A percentile compares a stretch with the other conserved stretches of the same genome.
These are phyloP conservation scores for Tonatia bakeri DNA, from an alignment of 2,113 vertebrate species.

Conservation along the genomic window DNA sequence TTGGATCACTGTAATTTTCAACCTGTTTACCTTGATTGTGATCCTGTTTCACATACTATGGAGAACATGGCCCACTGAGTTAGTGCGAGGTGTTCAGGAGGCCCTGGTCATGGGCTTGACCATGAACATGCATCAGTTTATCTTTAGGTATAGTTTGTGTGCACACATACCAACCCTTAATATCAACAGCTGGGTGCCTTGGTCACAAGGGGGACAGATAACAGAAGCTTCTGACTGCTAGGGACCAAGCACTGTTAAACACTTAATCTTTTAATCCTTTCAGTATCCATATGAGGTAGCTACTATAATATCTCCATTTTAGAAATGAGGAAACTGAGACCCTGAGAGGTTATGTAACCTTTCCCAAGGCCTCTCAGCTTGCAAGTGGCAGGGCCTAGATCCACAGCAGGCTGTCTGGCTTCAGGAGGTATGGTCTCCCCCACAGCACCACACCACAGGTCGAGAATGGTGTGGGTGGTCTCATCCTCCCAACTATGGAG, in stretches of 20 bases:
- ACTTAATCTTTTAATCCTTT: neutral
- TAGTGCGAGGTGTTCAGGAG: neutral
- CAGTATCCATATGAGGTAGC: rapidly evolving
- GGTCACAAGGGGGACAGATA: neutral
- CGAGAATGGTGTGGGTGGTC: rapidly evolving
- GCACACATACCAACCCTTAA: neutral
- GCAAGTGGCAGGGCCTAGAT: neutral
- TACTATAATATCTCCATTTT: neutral
- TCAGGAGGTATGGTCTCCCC: rapidly evolving
- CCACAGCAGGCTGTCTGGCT: neutral
- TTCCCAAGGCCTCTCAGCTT: neutral
- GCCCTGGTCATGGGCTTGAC: neutral
- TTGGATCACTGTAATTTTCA: neutral
- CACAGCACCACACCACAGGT: rapidly evolving
- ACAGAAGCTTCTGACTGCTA: neutral
- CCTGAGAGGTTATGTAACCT: too few species aligned
- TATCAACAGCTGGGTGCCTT: neutral
- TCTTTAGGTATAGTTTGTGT: neutral
- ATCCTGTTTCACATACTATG: neutral
- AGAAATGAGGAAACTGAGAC: neutral
- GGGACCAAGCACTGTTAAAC: neutral
- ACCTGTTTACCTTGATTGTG: neutral
- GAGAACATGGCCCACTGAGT: neutral
- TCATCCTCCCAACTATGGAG: too few species aligned
- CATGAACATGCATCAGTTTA: too few species aligned